Evolutionary conservation across 1,140 invertebrate genomes (phyloP).

Genomic region (Eriocheir sinensis): DNA sequence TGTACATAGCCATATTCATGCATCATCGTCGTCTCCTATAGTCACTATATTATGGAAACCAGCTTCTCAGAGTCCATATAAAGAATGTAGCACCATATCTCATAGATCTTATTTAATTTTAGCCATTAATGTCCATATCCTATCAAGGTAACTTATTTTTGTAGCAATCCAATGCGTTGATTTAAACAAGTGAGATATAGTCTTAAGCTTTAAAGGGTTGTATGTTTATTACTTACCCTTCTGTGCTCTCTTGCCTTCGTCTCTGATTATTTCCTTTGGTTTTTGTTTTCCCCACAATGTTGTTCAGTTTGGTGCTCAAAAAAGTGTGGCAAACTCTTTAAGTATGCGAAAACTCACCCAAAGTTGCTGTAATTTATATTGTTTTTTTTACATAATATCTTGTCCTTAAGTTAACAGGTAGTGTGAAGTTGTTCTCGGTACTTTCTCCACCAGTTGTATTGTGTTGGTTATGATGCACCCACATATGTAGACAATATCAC

Average conservation of each 20-base stretch:
- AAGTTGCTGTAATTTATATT: background rate
- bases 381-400: background rate
- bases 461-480: conserved; percentile 12
- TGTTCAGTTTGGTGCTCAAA: background rate
- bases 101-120: conserved; percentile 18
- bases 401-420: background rate
- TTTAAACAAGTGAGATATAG: conserved; percentile 17
- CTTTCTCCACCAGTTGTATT: background rate
- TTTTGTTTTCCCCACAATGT: background rate
- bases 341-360: background rate
- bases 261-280: background rate
- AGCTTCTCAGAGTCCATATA: background rate
- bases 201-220: conserved; percentile 5
- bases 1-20: background rate
- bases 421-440: background rate
- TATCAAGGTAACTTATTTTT: conserved; percentile 5
- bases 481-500: background rate
- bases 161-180: background rate
- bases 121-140: background rate
- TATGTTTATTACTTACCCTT: background rate
- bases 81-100: conserved; percentile 11
- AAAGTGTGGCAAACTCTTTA: background rate
- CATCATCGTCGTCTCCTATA: conserved; percentile 12
- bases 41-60: background rate
- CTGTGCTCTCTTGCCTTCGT: background rate